Base-by-base conservation (phyloP, 2,797 vertebrate species). In the Oreortyx pictus region DNA sequence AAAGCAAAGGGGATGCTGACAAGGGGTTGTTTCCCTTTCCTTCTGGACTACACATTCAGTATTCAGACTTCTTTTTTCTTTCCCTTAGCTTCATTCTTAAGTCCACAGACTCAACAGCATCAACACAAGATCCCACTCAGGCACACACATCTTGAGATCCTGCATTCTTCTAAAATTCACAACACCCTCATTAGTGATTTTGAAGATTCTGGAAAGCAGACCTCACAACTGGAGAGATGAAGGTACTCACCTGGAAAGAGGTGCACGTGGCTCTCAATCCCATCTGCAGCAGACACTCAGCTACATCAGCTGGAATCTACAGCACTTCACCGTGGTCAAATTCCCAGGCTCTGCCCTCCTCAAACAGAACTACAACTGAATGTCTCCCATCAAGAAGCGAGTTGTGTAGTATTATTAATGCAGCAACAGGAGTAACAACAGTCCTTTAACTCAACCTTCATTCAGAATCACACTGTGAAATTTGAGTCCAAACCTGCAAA, bases 271-370 rank as follows among this genome's bases (percentile, higher is more conserved):
- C 29, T 88, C 79, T 74, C 37, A 27, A 15, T 65, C 37, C 57
- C 2, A 2, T 25, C 49, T 91, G 52, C 57, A 70, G 50, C 2
- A 3, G n/a, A 39, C 1, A 0, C 24, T 49, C 29, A 39, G 50
- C 61, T 75, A 20, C 35, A 54, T 46, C 61, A 89, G 50, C 46
- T 80, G n/a, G 6, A 70, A 90, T 2, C 27, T 22, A 19, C 15
- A 64, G 65, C 18, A 20, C 7, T 54, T 66, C 29, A 13, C 24
- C 6, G 16, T 11, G 29, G 20, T 18, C 15, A 23, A n/a, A 10
- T 14, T 89, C 39, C 29, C 8, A 41, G n/a, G n/a, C 16, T 5
- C 4, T 13, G 11, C 9, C 8, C 22, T 44, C 12, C 56, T 9
- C 22, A 56, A 15, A 37, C 20, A 82, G 29, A 50, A 9, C 23